Evolutionary conservation across 2,797 vertebrate species (phyloP), one percentile per base, ranked within the genome.

Genomic region (Galagoides demidoff): DNA sequence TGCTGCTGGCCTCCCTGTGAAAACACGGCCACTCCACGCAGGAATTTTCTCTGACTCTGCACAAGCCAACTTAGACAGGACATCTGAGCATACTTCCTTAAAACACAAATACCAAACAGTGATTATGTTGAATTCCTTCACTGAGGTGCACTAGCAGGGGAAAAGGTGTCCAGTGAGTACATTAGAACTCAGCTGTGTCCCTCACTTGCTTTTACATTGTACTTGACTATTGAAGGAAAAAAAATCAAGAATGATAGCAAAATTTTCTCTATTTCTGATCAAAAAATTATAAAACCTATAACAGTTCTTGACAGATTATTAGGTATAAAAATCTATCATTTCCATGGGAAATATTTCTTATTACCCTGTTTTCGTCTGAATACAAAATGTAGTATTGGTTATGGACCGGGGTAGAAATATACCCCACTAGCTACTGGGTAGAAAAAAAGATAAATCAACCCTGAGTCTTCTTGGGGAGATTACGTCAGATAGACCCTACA

Each of bases 1-100:
- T 27, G 88, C 94, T 79, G 93, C 81, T n/a, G 91, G 70, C 83
- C 84, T 27, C 90, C 22, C 87, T 90, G 95, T 90, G 66, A 77
- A 89, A 94, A 70, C 27, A 7, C 61, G 25, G 23, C 78, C 66
- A 61, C 39, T 39, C 87, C 85, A 85, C 14, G 25, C 57, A 96
- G 57, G 19, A 94, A 74, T 95, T 85, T 29, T 55, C 23, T 66
- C 22, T 14, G 49, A 0, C 77, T 86, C 70, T 68, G 43, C 27
- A 86, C 61, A 96, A 73, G 31, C 45, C 25, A 31, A 59, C 45
- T 70, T 79, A 57, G 91, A 29, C 0, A 0, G 31, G 89, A 84
- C 78, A 94, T 95, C 85, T 87, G 89, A 82, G 76, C 95, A 57
- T 0, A 63, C 7, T 31, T 68, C 4, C 20, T 85, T 68, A 81